Conservation (phyloP, 2,888 invertebrate genomes). For the Tinea pellionella region DNA sequence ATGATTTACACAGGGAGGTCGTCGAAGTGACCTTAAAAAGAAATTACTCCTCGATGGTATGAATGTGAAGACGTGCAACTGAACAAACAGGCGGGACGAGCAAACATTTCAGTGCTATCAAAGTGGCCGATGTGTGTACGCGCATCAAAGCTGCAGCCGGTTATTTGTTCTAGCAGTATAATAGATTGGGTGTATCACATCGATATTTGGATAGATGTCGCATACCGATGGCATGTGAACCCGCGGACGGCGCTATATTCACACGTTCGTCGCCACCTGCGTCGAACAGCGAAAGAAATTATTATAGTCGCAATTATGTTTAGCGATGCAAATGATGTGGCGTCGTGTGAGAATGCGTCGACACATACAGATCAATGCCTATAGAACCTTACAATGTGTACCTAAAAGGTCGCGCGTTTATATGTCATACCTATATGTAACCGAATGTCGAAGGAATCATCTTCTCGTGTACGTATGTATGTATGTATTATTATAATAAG, state of each 20-base stretch:
- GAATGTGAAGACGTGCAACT: neutral
- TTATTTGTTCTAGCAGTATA: neutral
- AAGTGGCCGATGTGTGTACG: neutral
- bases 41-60: neutral
- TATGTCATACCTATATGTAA: too few relatives aligned
- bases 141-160: neutral
- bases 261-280: too few relatives aligned
- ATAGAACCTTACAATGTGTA: too few relatives aligned
- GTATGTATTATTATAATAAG: too few relatives aligned
- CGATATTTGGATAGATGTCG: conserved; percentile 11
- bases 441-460: too few relatives aligned
- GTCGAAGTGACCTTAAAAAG: neutral
- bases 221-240: conserved; percentile 27
- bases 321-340: conserved; percentile 3
- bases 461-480: too few relatives aligned
- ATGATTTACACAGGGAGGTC: neutral
- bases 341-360: neutral
- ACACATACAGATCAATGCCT: neutral
- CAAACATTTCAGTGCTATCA: neutral
- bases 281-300: too few relatives aligned
- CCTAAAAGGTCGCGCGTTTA: too few relatives aligned
- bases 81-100: neutral
- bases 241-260: too few relatives aligned
- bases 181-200: conserved; percentile 2
- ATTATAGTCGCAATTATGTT: too few relatives aligned